Conservation (phyloP, 64 coral and sea anemone species). For the Porites australiensis region DNA sequence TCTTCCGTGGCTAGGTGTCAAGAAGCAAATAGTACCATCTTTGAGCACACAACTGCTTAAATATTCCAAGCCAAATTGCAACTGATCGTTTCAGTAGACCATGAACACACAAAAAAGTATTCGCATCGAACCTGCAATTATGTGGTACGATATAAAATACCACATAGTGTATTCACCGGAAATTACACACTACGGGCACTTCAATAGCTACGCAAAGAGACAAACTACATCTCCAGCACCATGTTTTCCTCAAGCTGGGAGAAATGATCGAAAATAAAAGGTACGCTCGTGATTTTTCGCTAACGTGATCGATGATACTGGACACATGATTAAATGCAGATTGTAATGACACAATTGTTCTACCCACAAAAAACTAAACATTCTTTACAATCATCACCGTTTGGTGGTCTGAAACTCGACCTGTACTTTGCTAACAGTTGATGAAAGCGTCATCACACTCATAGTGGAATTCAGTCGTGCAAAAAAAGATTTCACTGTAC, state of each 20-base stretch:
- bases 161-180: slow-evolving; percentile 33
- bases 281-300: neutral
- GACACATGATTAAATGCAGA: neutral
- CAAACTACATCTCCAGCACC: neutral
- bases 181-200: slow-evolving; percentile 5
- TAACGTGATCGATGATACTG: neutral
- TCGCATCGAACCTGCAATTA: neutral
- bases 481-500: neutral
- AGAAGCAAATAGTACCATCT: slow-evolving; percentile 34
- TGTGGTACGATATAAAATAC: neutral
- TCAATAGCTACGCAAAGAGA: neutral
- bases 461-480: neutral
- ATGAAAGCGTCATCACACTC: neutral
- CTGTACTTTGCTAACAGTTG: neutral
- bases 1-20: slow-evolving; percentile 19
- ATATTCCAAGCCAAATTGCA: slow-evolving; percentile 29
- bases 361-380: neutral
- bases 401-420: neutral
- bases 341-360: neutral
- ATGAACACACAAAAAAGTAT: neutral
- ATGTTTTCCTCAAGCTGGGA: slow-evolving; percentile 25
- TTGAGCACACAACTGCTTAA: slow-evolving; percentile 28
- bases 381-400: neutral
- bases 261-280: neutral
- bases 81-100: slow-evolving; percentile 10